These are phyloP conservation scores for Melanotaenia parkinsoni DNA, from an alignment of 2,797 vertebrate species.

Conservation along the genomic window DNA sequence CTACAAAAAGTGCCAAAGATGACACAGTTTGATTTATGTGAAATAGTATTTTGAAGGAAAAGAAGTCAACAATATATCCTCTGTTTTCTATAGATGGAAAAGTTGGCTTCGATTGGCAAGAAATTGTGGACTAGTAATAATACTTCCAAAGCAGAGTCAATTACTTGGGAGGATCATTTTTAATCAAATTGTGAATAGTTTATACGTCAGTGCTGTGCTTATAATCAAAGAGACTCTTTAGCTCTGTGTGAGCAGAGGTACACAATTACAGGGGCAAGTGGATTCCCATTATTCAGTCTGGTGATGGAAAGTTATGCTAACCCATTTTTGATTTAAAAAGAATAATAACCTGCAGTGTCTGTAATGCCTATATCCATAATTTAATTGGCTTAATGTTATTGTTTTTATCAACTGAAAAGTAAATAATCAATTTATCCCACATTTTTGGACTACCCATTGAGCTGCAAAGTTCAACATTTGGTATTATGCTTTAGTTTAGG, in stretches of 20 bases:
- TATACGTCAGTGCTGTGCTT: not conserved
- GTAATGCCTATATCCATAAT: too few relatives aligned
- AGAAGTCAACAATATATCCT: too few relatives aligned
- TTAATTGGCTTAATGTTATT: too few relatives aligned
- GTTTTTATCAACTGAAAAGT: too few relatives aligned
- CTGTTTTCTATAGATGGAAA: not conserved
- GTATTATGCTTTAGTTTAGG: not conserved
- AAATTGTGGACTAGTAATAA: not conserved
- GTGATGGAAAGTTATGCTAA: not conserved
- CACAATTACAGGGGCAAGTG: not conserved
- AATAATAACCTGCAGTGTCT: not conserved
- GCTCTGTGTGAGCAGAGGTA: not conserved
- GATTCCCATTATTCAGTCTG: not conserved
- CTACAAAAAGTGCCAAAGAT: not conserved
- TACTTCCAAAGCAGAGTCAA: not conserved
- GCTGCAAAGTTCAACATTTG: not conserved
- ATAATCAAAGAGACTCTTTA: not conserved
- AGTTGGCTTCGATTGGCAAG: not conserved
- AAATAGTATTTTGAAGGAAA: too few relatives aligned
- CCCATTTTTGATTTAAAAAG: not conserved
- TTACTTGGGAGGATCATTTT: not conserved
- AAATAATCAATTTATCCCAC: not conserved
- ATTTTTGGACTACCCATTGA: not conserved
- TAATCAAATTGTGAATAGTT: not conserved
- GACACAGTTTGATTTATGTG: too few relatives aligned